Base-by-base conservation (phyloP, 2,888 invertebrate genomes). In the Mimas tiliae region DNA sequence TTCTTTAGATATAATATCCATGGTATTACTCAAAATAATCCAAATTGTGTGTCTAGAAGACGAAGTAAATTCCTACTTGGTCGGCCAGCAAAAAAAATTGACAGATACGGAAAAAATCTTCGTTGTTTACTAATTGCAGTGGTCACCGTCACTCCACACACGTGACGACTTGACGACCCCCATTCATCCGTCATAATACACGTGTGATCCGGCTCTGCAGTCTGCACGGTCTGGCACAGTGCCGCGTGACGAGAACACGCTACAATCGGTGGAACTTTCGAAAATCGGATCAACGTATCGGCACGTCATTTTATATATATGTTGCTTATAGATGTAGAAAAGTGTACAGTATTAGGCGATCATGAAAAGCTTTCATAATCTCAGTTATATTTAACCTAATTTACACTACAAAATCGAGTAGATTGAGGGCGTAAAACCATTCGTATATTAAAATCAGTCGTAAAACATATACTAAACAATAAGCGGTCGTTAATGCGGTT, bases 151-250 rank as follows among this genome's bases (percentile, higher is more conserved):
- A 76, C 86, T 88, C 86, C 88, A 88, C 55, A 76, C 87, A 88
- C 86, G 88, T 88, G 89, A 85, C 84, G 81, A 81, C 74, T 70
- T 71, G 70, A 74, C 72, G 78, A 77, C 72, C 76, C 83, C 80
- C 91, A 90, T 91, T 91, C 91, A 91, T 87, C 83, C 84, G 87
- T 89, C 88, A 90, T 85, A 83, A 85, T 82, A 79, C 86, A 88
- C 86, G 90, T 84, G 85, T 77, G 82, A 79, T 77, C 74, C 84
- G 78, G 76, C 77, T 81, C 78, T 78, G 81, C 80, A 77, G 76
- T 81, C 78, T 78, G 81, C 80, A 77, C 79, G 79, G 81, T 79
- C 87, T 92, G 92, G 93, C 92, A 91, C 79, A 65, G 75, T 89
- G 93, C 92, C 92, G 87, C 80, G 84, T 88, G 88, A 87, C 89